Base-by-base conservation (phyloP, 2,797 vertebrate genomes). In the Heterohyrax brucei region DNA sequence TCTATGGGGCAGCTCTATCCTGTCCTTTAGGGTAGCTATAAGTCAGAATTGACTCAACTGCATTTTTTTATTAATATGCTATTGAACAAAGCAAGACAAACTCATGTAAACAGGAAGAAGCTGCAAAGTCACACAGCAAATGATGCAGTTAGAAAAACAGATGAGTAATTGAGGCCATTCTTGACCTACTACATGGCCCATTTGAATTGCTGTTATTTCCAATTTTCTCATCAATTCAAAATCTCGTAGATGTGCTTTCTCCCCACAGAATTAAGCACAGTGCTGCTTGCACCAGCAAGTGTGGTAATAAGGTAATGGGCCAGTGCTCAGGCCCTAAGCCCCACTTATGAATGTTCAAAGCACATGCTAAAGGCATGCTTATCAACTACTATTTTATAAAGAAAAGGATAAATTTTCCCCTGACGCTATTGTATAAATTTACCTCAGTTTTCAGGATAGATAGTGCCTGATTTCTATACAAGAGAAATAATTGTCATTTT, bases 401-500 rank as follows among this genome's bases (percentile, higher is more conserved):
- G 87, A 95, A 48, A 85, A 85, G 64, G 73, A 70, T 28, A 56
- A 3, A 87, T 89, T 73, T 85, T 93, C 82, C 78, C 91, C 33
- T 50, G 66, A 90, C 66, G 61, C 61, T 73, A 19, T 61, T 84
- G 26, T 93, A 59, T 53, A 91, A 96, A 96, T 92, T 91, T 95
- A 83, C 91, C 83, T 92, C 93, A 93, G 94, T 97, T 97, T 97
- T 93, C 96, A 89, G 76, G 87, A 48, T 61, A 72, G 50, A 89
- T 82, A 50, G 68, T 86, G n/a, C 76, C 92, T 91, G 94, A 87
- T 50, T 94, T 70, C 66, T 89, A 78, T 70, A 89, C n/a, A 75
- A 95, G 91, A 96, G 56, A n/a, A 96, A 59, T 85, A 94, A 97
- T 97, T 96, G 95, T 95, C 88, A 94, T 96, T 95, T 97, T 91